phyloP scores from a whole-genome alignment of 2,888 invertebrate genomes.

The Belgica antarctica region DNA sequence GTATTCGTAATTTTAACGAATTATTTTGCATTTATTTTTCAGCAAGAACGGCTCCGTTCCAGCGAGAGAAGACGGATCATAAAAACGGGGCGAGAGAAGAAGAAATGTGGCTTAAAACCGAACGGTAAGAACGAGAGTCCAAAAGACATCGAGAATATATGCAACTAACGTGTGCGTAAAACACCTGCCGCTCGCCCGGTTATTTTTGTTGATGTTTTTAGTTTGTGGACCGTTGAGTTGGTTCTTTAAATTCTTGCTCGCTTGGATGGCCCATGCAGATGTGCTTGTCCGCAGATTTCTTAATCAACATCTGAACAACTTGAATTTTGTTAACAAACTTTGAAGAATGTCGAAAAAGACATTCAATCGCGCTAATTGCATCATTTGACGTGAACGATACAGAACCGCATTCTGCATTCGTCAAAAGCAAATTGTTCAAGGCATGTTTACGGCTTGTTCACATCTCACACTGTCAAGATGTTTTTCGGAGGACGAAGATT shows the following conservation, averaged over 20 bases:
- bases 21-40: slow-evolving; percentile 5
- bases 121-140: not conserved
- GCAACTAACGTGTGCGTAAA: slow-evolving; percentile 27
- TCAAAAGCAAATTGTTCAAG: too few species aligned
- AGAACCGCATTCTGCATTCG: too few species aligned
- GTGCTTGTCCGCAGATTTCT: not conserved
- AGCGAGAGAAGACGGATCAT: slow-evolving; percentile 40
- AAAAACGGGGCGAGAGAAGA: slow-evolving; percentile 8
- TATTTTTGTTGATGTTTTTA: not conserved
- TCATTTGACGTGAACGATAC: too few species aligned
- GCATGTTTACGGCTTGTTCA: too few species aligned
- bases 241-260: not conserved
- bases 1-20: slow-evolving; percentile 27
- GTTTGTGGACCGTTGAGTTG: not conserved
- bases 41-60: slow-evolving; percentile 20
- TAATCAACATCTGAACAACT: slow-evolving; percentile 2
- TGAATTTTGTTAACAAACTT: too few species aligned
- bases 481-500: too few species aligned
- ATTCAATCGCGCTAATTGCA: too few species aligned
- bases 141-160: not conserved
- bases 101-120: not conserved
- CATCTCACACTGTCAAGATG: too few species aligned
- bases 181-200: slow-evolving; percentile 25
- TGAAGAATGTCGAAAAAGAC: too few species aligned
- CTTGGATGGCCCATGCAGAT: slow-evolving; percentile 7